A percentile compares a stretch with the other conserved stretches of the same genome.
These are phyloP conservation scores for Drepana falcataria DNA, from an alignment of 2,888 invertebrate genomes.

Conservation along the genomic window DNA sequence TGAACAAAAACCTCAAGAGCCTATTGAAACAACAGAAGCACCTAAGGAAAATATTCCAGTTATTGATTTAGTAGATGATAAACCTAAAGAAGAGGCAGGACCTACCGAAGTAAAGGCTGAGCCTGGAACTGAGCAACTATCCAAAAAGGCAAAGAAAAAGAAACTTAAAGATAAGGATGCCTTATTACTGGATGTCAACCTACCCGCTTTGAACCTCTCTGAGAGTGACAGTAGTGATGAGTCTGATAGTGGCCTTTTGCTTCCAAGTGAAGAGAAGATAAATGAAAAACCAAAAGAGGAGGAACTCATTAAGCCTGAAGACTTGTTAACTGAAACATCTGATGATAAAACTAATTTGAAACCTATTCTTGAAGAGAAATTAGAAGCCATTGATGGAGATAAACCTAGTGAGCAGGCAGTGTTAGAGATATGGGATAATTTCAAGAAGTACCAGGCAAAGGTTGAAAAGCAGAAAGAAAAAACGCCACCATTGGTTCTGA, in stretches of 20 bases:
- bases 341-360: conserved; percentile 14
- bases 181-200: conserved; percentile 75
- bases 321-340: conserved; percentile 9
- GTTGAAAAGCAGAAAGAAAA: conserved; percentile 78
- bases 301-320: conserved; percentile 20
- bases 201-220: conserved; percentile 90
- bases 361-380: conserved; percentile 38
- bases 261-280: conserved; percentile 34
- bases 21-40: conserved; percentile 41
- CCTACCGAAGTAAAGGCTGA: conserved; percentile 52
- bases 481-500: conserved; percentile 66
- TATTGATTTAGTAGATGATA: conserved; percentile 59
- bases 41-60: conserved; percentile 51
- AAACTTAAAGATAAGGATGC: conserved; percentile 70
- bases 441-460: conserved; percentile 85
- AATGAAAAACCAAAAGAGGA: conserved; percentile 32
- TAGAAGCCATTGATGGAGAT: conserved; percentile 51
- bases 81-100: conserved; percentile 50
- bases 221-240: conserved; percentile 91
- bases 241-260: conserved; percentile 57
- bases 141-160: conserved; percentile 70
- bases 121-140: conserved; percentile 40
- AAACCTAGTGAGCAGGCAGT: conserved; percentile 80
- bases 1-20: conserved; percentile 36
- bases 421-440: conserved; percentile 87